phyloP scores from a whole-genome alignment of 2,113 vertebrate species.

The Cephalopholis sonnerati region DNA sequence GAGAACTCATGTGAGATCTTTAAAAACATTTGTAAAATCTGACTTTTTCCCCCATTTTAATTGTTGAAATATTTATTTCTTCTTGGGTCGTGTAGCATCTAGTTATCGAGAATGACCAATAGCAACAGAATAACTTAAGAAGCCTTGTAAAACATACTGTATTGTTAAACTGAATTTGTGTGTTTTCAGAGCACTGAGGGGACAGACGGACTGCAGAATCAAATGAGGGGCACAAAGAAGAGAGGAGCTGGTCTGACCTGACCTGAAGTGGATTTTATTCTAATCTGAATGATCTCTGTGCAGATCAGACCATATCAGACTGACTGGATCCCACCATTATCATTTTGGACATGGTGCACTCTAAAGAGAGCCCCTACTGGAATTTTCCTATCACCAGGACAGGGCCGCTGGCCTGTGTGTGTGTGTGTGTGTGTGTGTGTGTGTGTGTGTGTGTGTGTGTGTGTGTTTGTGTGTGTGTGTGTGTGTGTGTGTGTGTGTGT shows the following conservation, averaged over 20 bases:
- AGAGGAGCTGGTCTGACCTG: constrained; percentile 53
- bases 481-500: constrained; percentile 11
- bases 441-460: background rate
- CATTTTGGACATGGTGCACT: constrained; percentile 44
- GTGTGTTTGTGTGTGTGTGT: constrained; percentile 2
- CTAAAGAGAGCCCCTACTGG: constrained; percentile 40
- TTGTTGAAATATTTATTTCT: too few relatives aligned
- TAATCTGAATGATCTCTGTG: constrained; percentile 27
- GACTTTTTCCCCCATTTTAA: too few relatives aligned
- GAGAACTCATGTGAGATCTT: too few relatives aligned
- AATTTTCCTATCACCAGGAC: constrained; percentile 44
- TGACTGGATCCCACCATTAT: constrained; percentile 44
- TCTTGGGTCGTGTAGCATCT: background rate
- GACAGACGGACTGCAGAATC: background rate
- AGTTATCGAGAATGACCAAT: too few relatives aligned
- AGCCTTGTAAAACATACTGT: background rate
- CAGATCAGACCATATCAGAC: constrained; percentile 48
- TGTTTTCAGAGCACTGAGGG: constrained; percentile 57
- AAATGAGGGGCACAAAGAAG: background rate
- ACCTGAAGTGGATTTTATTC: constrained; percentile 52
- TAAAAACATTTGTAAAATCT: too few relatives aligned
- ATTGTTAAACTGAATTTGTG: background rate
- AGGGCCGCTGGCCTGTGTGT: constrained; percentile 27
- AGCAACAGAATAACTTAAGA: background rate
- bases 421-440: constrained; percentile 23